Evolutionary conservation across 1,140 invertebrate genomes (phyloP), one percentile per base, ranked within the genome.

Genomic region (Drosophila leontia): DNA sequence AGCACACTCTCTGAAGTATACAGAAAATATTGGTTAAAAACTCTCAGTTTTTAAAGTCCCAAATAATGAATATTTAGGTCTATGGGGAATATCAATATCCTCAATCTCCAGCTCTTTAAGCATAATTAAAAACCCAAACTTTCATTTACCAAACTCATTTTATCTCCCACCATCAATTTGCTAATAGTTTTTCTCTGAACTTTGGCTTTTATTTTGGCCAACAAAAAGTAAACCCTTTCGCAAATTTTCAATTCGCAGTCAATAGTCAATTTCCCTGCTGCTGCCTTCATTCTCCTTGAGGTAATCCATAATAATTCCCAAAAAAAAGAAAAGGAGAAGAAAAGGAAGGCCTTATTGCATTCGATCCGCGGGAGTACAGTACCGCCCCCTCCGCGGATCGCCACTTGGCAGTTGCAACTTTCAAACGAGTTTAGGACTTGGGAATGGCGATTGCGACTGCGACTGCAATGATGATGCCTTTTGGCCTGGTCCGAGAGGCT

Each of bases 391-490:
- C 19, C 37, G 34, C 34, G 17, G 9, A 35, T 26, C 41, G 37
- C 26, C 69, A 50, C 60, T 62, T 51, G 65, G 45, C 80, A 74
- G 84, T 88, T 88, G 80, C 84, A 86, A 86, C 80, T 86, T 86
- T 86, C 83, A 86, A 86, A 86, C 83, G 81, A 83, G 83, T 86
- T 86, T 86, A 80, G 79, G 78, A 78, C 82, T 61, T 47, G 41
- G 51, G 59, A 50, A 47, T 26, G 34, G 32, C 68, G 41, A 55
- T 62, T 58, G 71, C 67, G 35, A 62, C 34, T 58, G 67, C 57
- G 35, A 47, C 32, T 35, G 67, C 59, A 13, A 32, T 41, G 45
- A 26, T 48, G 64, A 47, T 48, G 63, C 50, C 64, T 58, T 55
- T 71, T 70, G 69, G 69, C 69, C 69, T 50, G 67, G 44, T 72